Evolutionary conservation across 2,797 vertebrate genomes (phyloP), one percentile per base, ranked within the genome.

Genomic region (Aulostomus chinensis): DNA sequence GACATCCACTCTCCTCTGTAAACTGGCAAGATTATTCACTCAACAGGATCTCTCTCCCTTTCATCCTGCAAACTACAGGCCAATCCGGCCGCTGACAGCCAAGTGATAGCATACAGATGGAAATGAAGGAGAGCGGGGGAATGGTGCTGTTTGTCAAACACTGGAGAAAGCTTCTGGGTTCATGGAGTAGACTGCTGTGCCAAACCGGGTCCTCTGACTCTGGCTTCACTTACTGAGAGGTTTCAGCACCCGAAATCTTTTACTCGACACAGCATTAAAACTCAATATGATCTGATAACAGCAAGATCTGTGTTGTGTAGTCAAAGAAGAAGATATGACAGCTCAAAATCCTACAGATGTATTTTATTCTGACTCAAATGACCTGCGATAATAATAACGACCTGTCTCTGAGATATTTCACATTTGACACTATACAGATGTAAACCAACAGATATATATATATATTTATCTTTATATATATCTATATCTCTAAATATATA

Each of bases 11-110:
- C 85, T 79, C 78, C 76, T 89, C 88, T 90, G 89, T 91, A 89
- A 91, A 91, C 88, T 87, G 82, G 78, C 65, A 53, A 91, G 90
- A 91, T 90, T 92, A 91, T 91, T 90, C 90, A 86, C 88, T 91
- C 89, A 88, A 91, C 89, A 91, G 89, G 90, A 92, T 92, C 89
- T 78, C 81, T 70, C 73, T 78, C 58, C 69, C 81, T 89, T 91
- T 91, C 88, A 90, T 90, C 87, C 86, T 43, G 74, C 53, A 63
- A 88, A 88, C 86, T 86, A 86, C 88, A 86, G 86, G 88, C 88
- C 90, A 86, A 87, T 87, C 77, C 66, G 36, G 75, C 72, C 68
- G 58, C 90, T 92, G 90, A 90, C 89, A 89, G 89, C 75, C 78
- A 73, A 74, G 82, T 76, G 90, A 91, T 90, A 92, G 88, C 80